These are phyloP conservation scores for Eupithecia exiguata DNA, from an alignment of 2,888 invertebrate genomes.

Conservation along the genomic window DNA sequence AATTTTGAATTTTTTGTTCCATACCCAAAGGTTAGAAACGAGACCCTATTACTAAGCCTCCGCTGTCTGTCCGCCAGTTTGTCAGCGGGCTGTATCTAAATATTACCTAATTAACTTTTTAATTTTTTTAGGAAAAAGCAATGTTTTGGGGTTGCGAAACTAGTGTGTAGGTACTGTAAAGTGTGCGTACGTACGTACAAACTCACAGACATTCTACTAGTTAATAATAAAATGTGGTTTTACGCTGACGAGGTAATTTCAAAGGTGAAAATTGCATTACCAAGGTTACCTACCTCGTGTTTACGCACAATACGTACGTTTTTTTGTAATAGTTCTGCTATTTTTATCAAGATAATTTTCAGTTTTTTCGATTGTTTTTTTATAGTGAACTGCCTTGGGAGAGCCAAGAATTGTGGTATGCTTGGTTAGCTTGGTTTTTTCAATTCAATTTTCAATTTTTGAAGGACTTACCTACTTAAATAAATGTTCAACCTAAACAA, in stretches of 20 bases:
- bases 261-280: conserved; percentile 72
- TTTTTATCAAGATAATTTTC: conserved; percentile 41
- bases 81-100: too few relatives aligned
- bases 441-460: too few relatives aligned
- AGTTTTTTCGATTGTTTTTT: conserved; percentile 37
- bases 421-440: neutral
- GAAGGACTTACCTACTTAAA: neutral
- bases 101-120: too few relatives aligned
- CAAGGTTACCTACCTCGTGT: conserved; percentile 46
- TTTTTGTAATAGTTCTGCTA: conserved; percentile 44
- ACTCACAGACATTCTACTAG: conserved; percentile 51
- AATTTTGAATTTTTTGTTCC: too few relatives aligned
- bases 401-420: neutral
- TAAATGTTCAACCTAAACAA: neutral
- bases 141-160: neutral
- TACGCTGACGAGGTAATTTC: conserved; percentile 62
- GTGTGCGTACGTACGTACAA: neutral
- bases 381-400: neutral
- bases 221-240: conserved; percentile 58
- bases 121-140: too few relatives aligned
- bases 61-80: too few relatives aligned
- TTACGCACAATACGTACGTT: conserved; percentile 33
- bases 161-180: neutral
- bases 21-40: too few relatives aligned
- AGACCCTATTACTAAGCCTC: too few relatives aligned